Evolutionary conservation across 2,888 invertebrate genomes (phyloP).

Genomic region (Colostygia pectinataria): DNA sequence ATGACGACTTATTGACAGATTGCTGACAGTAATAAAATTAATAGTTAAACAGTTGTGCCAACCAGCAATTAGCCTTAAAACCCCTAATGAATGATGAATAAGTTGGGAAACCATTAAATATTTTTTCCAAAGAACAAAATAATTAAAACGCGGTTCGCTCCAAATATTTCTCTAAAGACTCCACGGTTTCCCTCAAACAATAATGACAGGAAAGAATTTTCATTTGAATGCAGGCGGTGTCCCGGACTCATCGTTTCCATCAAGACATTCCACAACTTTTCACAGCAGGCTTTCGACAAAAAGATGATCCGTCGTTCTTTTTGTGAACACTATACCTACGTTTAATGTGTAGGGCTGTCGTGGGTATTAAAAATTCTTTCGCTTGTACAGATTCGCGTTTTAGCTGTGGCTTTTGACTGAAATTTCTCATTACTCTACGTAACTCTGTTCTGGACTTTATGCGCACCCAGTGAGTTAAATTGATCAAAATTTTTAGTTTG

Average conservation of each 20-base stretch:
- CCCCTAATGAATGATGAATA: too few relatives aligned
- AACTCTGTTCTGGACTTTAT: slow-evolving; percentile 19
- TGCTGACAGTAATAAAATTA: too few relatives aligned
- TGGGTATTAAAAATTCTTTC: slow-evolving; percentile 43
- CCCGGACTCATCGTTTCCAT: slow-evolving; percentile 57
- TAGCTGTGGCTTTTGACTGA: slow-evolving; percentile 14
- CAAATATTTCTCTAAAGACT: slow-evolving; percentile 33
- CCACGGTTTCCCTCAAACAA: slow-evolving; percentile 57
- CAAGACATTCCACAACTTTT: slow-evolving; percentile 74
- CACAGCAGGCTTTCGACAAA: slow-evolving; percentile 56
- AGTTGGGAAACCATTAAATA: too few relatives aligned
- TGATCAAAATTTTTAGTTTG: neutral
- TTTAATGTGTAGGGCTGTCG: slow-evolving; percentile 36
- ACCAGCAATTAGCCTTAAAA: too few relatives aligned
- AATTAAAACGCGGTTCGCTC: slow-evolving; percentile 19
- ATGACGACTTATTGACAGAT: too few relatives aligned
- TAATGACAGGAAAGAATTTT: slow-evolving; percentile 74
- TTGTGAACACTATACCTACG: slow-evolving; percentile 40
- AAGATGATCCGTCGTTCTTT: slow-evolving; percentile 48
- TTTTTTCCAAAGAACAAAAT: too few relatives aligned
- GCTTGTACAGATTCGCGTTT: slow-evolving; percentile 17
- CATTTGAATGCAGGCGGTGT: slow-evolving; percentile 65
- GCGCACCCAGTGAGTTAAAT: slow-evolving; percentile 13
- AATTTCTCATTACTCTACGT: slow-evolving; percentile 20
- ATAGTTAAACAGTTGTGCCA: too few relatives aligned